Base-by-base conservation (phyloP, 2,888 invertebrate genomes). In the Lomographa bimaculata region DNA sequence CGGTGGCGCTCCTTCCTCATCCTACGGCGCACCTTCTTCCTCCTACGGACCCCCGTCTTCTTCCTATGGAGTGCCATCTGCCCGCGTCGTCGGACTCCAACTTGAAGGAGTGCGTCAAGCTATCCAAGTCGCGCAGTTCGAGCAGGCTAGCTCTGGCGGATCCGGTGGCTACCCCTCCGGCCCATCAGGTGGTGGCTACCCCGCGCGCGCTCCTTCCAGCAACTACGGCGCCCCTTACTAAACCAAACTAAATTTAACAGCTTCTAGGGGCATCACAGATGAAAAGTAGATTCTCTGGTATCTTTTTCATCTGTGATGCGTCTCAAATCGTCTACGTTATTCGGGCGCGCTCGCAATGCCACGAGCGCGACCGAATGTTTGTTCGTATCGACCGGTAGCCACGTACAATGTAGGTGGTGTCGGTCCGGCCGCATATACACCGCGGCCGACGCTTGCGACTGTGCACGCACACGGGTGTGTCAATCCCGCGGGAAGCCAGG, bases 51-150 rank as follows among this genome's bases (percentile, higher is more conserved):
- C 86, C 38, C 94, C 95, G 44, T 80, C 83, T 6, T 39, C 93
- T 90, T 64, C 83, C 78, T 67, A 87, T 86, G 64, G 89, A 30
- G 74, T 67, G 14, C 74, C 74, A 2, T 72, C 72, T 24, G 74
- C 75, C 54, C 92, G 94, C 60, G 95, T 96, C 37, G 95, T 95
- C 57, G 96, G 96, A 55, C 93, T 96, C 80, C 94, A 95, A 81
- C 93, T 96, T 51, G 96, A 96, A 64, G 95, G 94, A 50, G 94
- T 96, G 67, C 94, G 95, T 66, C 96, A 95, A 65, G 96, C 95
- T 60, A 94, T 96, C 83, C 96, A 96, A 78, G 96, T 96, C 50
- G 96, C 96, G 23, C 95, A 96, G 69, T 96, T 93, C 91, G 91
- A 94, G 59, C 95, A 95, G 85, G 89, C 77, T 84, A 91, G 60